A percentile compares a stretch with the other conserved stretches of the same genome.
Conservation (phyloP, 2,888 invertebrate genomes). For the Asteroscopus sphinx region DNA sequence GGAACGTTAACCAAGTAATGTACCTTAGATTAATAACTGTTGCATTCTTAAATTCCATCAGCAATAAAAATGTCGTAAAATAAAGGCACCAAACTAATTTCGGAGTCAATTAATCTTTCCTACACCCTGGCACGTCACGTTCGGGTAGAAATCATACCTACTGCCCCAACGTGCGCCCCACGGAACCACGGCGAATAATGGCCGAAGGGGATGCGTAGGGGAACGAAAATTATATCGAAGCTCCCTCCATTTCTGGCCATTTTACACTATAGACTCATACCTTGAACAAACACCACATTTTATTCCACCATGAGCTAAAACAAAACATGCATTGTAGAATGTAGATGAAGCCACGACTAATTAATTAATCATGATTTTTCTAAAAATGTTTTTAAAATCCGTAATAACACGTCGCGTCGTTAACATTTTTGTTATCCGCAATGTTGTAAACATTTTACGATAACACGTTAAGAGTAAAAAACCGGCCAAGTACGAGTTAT, state of each 20-base stretch:
- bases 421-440: constrained; percentile 2
- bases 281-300: constrained; percentile 44
- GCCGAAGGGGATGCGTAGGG: constrained; percentile 59
- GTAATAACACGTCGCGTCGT: background rate
- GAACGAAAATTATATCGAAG: constrained; percentile 65
- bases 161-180: constrained; percentile 34
- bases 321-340: background rate
- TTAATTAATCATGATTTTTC: background rate
- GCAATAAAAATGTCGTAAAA: constrained; percentile 49
- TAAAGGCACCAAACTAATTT: constrained; percentile 64
- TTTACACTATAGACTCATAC: constrained; percentile 47
- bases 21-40: background rate
- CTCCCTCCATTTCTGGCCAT: constrained; percentile 45
- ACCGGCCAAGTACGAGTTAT: no score
- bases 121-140: constrained; percentile 56
- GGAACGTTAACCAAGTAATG: no score
- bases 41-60: constrained; percentile 28
- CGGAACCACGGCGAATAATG: constrained; percentile 55
- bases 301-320: background rate
- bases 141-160: constrained; percentile 41
- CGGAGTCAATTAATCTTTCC: constrained; percentile 70
- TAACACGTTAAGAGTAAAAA: background rate
- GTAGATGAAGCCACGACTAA: background rate
- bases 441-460: constrained; percentile 1
- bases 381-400: background rate